Percentiles rank a stretch among this genome's conserved stretches.
phyloP scores from a whole-genome alignment of 2,113 vertebrate species.

The Mohoua ochrocephala region DNA sequence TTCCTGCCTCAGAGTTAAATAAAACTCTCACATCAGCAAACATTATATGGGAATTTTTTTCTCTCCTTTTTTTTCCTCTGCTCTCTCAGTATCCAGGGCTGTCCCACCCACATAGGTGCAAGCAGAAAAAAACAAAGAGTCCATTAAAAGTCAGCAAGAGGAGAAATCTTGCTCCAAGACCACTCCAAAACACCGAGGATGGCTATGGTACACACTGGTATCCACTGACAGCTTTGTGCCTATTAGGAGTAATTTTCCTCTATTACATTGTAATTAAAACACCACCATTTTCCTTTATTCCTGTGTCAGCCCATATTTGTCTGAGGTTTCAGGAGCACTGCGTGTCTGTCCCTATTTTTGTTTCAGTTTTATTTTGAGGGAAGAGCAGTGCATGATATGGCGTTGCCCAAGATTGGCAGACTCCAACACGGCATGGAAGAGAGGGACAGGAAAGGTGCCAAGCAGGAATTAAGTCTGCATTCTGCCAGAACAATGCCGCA shows the following conservation, averaged over 20 bases:
- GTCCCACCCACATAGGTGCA: background rate
- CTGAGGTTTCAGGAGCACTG: background rate
- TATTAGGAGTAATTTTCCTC: background rate
- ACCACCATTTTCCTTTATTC: background rate
- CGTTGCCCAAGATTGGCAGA: background rate
- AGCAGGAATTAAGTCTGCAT: conserved; percentile 42
- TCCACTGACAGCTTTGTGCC: background rate
- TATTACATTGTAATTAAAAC: background rate
- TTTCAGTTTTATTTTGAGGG: background rate
- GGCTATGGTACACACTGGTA: background rate
- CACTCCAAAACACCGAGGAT: background rate
- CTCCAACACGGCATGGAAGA: background rate
- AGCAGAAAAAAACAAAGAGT: background rate
- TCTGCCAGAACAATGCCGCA: conserved; percentile 9
- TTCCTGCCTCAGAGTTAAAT: background rate
- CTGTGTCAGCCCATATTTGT: background rate
- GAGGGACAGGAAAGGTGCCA: conserved; percentile 46
- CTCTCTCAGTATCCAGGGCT: background rate
- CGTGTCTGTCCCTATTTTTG: background rate
- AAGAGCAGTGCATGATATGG: background rate
- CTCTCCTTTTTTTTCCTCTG: background rate
- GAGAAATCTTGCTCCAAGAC: background rate
- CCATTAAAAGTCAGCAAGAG: background rate
- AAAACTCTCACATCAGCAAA: background rate
- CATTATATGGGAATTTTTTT: background rate